Base-by-base conservation (phyloP, 2,797 vertebrate genomes). In the Centropyge bicolor region DNA sequence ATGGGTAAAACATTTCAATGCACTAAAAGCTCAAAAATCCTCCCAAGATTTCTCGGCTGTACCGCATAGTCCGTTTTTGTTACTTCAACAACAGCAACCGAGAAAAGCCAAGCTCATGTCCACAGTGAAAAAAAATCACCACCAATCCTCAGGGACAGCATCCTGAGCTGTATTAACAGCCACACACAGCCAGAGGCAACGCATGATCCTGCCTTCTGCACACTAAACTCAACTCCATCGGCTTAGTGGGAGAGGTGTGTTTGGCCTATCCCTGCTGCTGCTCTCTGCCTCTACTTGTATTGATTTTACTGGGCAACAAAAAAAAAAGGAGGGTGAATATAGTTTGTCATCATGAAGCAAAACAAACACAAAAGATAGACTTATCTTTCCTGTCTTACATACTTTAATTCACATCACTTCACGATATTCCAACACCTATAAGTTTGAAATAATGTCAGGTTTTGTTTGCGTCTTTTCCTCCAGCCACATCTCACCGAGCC, bases 121-220 rank as follows among this genome's bases (percentile, higher is more conserved):
- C 67, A 71, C 74, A 51, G 61, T 22, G 59, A 66, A 64, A 60
- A 64, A 60, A 54, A 82, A 78, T 78, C 76, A 71, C 68, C 63
- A 6, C 78, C 69, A 68, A 75, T 82, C 87, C 77, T 77, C 1
- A 1, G 80, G 79, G 77, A 86, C 67, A 69, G 64, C 78, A 65
- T 83, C 81, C 81, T 86, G 83, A 81, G 78, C 86, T 51, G 76
- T 68, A 69, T 85, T 77, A 76, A 60, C 66, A 76, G 83, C 60
- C 83, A 68, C 60, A 69, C 73, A 81, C 64, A 70, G 62, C 81
- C 78, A 49, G 77, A 57, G 70, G 82, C 73, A 74, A 70, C 62
- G 36, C 72, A 65, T n/a, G 61, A 73, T 49, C 72, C 71, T 51
- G 54, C 60, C 45, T 59, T 40, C 72, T 78, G 78, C 81, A 74